Conservation (phyloP, 2,888 invertebrate species). For the Scaptomyza tumidula region DNA sequence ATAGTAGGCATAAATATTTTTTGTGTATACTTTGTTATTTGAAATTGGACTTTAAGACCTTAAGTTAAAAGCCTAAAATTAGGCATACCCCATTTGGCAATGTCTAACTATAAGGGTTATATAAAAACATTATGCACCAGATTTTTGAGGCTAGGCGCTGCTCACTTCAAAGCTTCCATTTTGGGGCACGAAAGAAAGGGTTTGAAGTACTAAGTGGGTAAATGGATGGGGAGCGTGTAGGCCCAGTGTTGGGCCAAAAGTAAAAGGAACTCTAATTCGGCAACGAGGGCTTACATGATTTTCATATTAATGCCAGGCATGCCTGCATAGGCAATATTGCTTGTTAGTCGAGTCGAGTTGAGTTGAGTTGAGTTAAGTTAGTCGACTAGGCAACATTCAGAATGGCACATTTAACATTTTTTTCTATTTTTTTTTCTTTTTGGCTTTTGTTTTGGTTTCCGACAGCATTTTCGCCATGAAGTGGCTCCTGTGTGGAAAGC, state of each 20-base stretch:
- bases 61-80: too few species aligned
- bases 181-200: constrained; percentile 2
- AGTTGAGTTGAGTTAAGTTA: constrained; percentile 35
- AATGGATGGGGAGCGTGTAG: neutral
- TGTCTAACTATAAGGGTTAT: constrained; percentile 23
- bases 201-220: constrained; percentile 2
- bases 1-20: too few species aligned
- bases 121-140: constrained; percentile 23
- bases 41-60: too few species aligned
- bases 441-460: neutral
- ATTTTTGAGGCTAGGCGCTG: constrained; percentile 17
- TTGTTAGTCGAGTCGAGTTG: constrained; percentile 29
- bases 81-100: neutral
- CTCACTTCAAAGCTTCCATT: constrained; percentile 41
- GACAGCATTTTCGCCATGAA: constrained; percentile 21
- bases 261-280: constrained; percentile 50
- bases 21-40: too few species aligned
- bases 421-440: constrained; percentile 3
- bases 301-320: constrained; percentile 50
- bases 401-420: constrained; percentile 21
- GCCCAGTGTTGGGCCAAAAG: neutral
- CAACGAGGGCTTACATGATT: constrained; percentile 54
- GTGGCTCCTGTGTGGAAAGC: constrained; percentile 27
- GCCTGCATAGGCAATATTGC: constrained; percentile 26
- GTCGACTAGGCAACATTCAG: constrained; percentile 23